Conservation (phyloP, 64 coral and sea anemone species). For the Actinia equina region DNA sequence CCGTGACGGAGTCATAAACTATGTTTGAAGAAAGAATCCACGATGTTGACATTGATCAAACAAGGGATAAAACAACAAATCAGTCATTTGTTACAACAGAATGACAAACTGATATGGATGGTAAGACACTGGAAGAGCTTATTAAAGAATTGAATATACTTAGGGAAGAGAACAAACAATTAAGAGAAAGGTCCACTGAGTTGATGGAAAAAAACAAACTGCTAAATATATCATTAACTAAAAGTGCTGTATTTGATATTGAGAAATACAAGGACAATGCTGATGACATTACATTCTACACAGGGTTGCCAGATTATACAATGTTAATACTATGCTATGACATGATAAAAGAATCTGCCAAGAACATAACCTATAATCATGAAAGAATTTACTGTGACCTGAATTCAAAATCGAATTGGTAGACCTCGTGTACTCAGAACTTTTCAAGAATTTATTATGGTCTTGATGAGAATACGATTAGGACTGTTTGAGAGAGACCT, state of each 20-base stretch:
- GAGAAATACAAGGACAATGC: too few species aligned
- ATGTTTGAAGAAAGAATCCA: too few species aligned
- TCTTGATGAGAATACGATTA: slow-evolving; percentile 17
- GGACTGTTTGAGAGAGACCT: slow-evolving; percentile 41
- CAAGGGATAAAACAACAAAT: not conserved
- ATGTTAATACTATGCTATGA: too few species aligned
- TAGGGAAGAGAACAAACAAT: slow-evolving; percentile 10
- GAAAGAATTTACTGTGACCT: slow-evolving; percentile 33
- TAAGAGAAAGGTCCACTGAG: not conserved
- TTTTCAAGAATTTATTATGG: slow-evolving; percentile 51
- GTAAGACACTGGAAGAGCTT: slow-evolving; percentile 2
- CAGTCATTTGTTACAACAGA: not conserved
- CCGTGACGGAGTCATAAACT: too few species aligned
- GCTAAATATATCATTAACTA: not conserved
- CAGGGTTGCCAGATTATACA: too few species aligned
- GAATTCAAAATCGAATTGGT: not conserved
- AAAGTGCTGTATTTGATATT: slow-evolving; percentile 22
- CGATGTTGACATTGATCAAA: too few species aligned
- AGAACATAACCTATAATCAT: slow-evolving; percentile 31
- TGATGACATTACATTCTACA: too few species aligned
- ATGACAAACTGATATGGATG: slow-evolving; percentile 19
- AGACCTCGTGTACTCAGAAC: slow-evolving; percentile 7
- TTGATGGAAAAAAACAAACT: not conserved
- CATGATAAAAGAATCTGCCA: too few species aligned
- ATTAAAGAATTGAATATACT: slow-evolving; percentile 16